A percentile compares a stretch with the other conserved stretches of the same genome.
These are phyloP conservation scores for Sturnus vulgaris DNA, from an alignment of 2,113 vertebrate species.

Conservation along the genomic window DNA sequence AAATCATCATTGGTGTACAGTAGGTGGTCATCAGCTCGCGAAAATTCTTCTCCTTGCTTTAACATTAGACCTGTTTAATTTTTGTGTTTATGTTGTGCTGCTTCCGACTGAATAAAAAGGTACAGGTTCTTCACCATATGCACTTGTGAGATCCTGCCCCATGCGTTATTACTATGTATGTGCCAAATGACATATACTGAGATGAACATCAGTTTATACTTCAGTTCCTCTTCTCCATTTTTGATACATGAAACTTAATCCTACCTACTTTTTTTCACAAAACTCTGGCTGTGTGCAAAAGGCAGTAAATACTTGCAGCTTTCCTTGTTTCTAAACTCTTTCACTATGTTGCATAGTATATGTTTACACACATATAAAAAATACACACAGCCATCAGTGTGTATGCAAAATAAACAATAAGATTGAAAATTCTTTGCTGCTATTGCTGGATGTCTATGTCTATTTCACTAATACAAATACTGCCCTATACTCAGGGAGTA, in stretches of 20 bases:
- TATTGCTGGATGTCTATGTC: background rate
- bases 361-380: background rate
- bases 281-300: background rate
- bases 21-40: background rate
- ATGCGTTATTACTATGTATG: background rate
- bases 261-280: background rate
- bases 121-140: background rate
- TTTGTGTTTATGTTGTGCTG: background rate
- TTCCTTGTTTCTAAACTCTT: background rate
- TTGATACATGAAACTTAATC: background rate
- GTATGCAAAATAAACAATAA: background rate
- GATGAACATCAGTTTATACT: background rate
- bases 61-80: background rate
- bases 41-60: background rate
- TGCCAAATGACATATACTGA: background rate
- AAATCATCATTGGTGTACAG: background rate
- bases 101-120: background rate
- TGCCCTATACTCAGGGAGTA: background rate
- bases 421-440: background rate
- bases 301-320: background rate
- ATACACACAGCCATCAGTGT: background rate
- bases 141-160: background rate
- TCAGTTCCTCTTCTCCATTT: background rate
- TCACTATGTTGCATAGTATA: fast-evolving
- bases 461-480: background rate